These are phyloP conservation scores for Spodoptera litura DNA, from an alignment of 1,140 invertebrate species.

Conservation along the genomic window DNA sequence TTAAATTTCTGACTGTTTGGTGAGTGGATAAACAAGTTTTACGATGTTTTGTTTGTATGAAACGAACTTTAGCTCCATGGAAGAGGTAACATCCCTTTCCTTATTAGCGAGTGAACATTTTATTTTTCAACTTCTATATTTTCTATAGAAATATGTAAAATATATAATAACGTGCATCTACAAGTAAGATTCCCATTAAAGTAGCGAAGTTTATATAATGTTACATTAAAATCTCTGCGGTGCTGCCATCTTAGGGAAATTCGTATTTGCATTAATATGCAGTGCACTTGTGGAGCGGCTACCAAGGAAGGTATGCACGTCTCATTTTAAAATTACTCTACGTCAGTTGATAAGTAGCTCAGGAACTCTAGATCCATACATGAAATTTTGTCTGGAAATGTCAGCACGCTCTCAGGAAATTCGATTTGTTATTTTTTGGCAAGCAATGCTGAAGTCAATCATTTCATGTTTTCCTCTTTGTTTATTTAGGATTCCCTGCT, in stretches of 20 bases:
- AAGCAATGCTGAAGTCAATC: neutral
- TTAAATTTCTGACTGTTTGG: too few relatives aligned
- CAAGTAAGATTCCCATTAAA: neutral
- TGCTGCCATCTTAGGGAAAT: slow-evolving; percentile 2
- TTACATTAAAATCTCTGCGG: slow-evolving; percentile 8
- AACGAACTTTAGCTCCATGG: too few relatives aligned
- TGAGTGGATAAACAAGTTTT: too few relatives aligned
- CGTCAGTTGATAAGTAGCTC: neutral
- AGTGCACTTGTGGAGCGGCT: neutral
- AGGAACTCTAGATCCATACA: neutral
- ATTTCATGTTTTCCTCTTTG: neutral
- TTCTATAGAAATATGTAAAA: neutral
- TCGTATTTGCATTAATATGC: slow-evolving; percentile 8
- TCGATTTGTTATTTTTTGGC: neutral
- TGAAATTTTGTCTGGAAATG: neutral
- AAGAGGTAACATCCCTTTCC: too few relatives aligned
- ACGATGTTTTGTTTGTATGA: too few relatives aligned
- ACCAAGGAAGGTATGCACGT: neutral
- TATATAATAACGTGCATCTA: neutral
- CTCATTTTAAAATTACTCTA: neutral
- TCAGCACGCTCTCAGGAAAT: neutral
- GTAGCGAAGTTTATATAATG: neutral
- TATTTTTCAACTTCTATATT: neutral
- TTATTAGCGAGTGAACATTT: too few relatives aligned
- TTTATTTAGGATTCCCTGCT: slow-evolving; percentile 8